These are phyloP conservation scores for Saccopteryx bilineata DNA, from an alignment of 2,113 vertebrate species.

Conservation along the genomic window DNA sequence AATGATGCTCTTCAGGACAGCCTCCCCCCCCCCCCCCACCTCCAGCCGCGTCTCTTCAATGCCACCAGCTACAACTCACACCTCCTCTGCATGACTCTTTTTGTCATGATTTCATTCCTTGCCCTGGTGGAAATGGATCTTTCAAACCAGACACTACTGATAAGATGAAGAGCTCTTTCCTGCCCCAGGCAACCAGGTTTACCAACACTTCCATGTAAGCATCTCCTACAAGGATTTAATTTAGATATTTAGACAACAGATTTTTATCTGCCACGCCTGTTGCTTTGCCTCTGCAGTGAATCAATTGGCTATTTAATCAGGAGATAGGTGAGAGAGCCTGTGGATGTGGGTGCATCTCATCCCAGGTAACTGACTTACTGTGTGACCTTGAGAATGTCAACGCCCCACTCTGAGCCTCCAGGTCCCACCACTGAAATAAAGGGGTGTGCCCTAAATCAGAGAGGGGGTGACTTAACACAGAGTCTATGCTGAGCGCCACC, in stretches of 20 bases:
- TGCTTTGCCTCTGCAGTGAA: background rate
- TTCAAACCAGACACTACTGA: slow-evolving; percentile 54
- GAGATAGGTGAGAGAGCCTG: background rate
- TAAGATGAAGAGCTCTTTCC: background rate
- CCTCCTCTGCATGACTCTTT: background rate
- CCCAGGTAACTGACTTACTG: background rate
- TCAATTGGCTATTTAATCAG: slow-evolving; percentile 36
- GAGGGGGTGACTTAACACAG: fast-evolving
- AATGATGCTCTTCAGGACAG: slow-evolving; percentile 47
- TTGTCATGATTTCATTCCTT: slow-evolving; percentile 42
- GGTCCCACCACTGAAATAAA: background rate
- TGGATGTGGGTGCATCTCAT: background rate
- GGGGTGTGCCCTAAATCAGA: background rate
- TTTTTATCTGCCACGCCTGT: slow-evolving; percentile 45
- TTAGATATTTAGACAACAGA: slow-evolving; percentile 76
- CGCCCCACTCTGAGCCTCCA: background rate
- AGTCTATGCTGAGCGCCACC: fast-evolving
- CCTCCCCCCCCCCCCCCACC: background rate
- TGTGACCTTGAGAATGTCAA: slow-evolving; percentile 57
- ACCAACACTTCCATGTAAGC: slow-evolving; percentile 12
- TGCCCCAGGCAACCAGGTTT: slow-evolving; percentile 44
- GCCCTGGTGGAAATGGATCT: slow-evolving; percentile 59
- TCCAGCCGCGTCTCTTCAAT: background rate
- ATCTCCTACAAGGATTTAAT: slow-evolving; percentile 74
- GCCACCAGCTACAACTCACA: background rate